Evolutionary conservation across 2,113 vertebrate species (phyloP).

Genomic region (Lycaon pictus): DNA sequence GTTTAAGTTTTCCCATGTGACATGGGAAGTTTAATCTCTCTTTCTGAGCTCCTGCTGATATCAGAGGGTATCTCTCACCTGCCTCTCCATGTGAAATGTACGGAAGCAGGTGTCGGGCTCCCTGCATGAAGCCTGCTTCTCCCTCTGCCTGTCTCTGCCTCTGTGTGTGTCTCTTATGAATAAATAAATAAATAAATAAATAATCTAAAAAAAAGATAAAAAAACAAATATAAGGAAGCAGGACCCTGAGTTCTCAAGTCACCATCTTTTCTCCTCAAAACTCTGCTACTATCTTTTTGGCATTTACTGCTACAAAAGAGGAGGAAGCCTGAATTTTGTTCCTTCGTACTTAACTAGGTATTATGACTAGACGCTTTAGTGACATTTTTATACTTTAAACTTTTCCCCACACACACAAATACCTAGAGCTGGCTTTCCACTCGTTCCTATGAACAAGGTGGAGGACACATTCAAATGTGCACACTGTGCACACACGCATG

Average conservation of each 20-base stretch:
- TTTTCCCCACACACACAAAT: not conserved
- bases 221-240: not conserved
- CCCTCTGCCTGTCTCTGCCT: too few relatives aligned
- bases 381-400: not conserved
- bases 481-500: not conserved
- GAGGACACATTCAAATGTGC: not conserved
- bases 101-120: not conserved
- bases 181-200: too few relatives aligned
- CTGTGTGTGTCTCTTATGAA: too few relatives aligned
- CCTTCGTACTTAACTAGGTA: not conserved
- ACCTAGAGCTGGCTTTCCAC: not conserved
- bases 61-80: not conserved
- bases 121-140: too few relatives aligned
- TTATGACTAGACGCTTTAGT: not conserved
- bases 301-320: not conserved
- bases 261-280: constrained; percentile 11
- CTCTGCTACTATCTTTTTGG: not conserved
- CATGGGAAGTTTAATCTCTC: not conserved
- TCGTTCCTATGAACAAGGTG: not conserved
- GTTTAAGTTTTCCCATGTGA: not conserved
- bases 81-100: not conserved
- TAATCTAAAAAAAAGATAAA: too few relatives aligned
- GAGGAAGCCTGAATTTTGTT: not conserved
- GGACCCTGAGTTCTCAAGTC: not conserved
- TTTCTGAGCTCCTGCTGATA: not conserved